These are phyloP conservation scores for Eulemur rufifrons DNA, from an alignment of 2,113 vertebrate genomes.

Conservation along the genomic window DNA sequence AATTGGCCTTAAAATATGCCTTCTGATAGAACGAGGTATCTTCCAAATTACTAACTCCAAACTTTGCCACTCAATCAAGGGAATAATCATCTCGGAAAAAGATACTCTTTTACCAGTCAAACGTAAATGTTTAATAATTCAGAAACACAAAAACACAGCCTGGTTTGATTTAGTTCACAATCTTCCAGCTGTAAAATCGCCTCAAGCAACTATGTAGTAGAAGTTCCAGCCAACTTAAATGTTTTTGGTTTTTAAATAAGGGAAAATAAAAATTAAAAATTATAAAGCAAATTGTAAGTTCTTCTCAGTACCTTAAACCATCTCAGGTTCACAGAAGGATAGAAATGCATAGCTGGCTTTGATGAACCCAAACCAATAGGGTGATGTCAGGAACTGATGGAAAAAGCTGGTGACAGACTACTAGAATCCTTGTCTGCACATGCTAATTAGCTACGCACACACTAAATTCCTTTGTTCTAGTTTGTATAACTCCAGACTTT, in stretches of 20 bases:
- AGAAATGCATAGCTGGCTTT: background rate
- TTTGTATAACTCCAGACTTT: conserved; percentile 5
- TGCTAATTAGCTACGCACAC: background rate
- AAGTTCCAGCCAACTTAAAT: conserved; percentile 24
- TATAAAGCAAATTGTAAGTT: background rate
- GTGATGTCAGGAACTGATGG: background rate
- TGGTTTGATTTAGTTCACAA: conserved; percentile 33
- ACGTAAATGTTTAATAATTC: conserved; percentile 63
- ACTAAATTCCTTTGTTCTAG: background rate
- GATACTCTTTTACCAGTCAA: background rate
- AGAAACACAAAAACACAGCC: conserved; percentile 15
- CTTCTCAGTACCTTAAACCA: background rate
- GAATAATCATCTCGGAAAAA: conserved; percentile 10
- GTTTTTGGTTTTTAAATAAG: background rate
- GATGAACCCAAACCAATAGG: background rate
- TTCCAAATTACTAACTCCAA: conserved; percentile 3
- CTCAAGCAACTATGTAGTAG: conserved; percentile 6
- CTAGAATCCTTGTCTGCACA: background rate
- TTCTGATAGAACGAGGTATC: conserved; percentile 29
- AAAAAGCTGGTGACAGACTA: background rate
- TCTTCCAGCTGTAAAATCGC: background rate
- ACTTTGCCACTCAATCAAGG: background rate
- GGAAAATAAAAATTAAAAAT: background rate
- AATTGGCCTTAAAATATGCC: conserved; percentile 21
- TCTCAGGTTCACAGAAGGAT: background rate